Conservation (phyloP, 2,113 vertebrate genomes). For the Chitala chitala region DNA sequence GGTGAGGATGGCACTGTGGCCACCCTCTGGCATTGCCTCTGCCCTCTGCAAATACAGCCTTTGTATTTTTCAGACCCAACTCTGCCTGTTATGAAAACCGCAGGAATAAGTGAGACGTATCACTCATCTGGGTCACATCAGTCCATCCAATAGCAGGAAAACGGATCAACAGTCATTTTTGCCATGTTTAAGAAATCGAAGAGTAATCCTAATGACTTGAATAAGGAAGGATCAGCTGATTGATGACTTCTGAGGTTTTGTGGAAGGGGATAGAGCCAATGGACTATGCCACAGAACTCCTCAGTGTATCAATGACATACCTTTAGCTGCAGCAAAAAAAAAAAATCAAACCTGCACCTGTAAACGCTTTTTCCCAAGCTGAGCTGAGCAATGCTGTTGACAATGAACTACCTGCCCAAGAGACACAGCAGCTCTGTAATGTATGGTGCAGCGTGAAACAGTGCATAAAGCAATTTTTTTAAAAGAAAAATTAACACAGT, state of each 20-base stretch:
- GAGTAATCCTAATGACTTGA: conserved; percentile 7
- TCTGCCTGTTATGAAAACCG: not conserved
- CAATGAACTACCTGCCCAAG: not conserved
- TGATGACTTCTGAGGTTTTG: conserved; percentile 12
- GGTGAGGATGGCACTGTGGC: no score
- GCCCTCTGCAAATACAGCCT: conserved; percentile 6
- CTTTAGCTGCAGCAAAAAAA: not conserved
- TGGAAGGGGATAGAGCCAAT: not conserved
- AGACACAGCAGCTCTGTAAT: not conserved
- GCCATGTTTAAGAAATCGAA: conserved; percentile 8
- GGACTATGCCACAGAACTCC: not conserved
- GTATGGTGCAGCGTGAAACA: not conserved
- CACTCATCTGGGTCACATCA: conserved; percentile 13
- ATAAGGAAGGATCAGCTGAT: conserved; percentile 9
- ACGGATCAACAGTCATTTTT: not conserved
- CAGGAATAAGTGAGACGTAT: not conserved
- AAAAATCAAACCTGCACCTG: not conserved
- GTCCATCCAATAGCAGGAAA: not conserved
- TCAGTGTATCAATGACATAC: not conserved
- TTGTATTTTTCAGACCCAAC: conserved; percentile 19
- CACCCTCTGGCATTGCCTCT: no score
- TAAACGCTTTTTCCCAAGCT: not conserved
- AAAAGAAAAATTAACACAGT: not conserved
- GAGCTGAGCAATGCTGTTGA: conserved; percentile 10
- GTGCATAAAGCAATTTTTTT: not conserved